Evolutionary conservation across 1,140 invertebrate genomes (phyloP), one percentile per base, ranked within the genome.

Genomic region (Tribolium castaneum): DNA sequence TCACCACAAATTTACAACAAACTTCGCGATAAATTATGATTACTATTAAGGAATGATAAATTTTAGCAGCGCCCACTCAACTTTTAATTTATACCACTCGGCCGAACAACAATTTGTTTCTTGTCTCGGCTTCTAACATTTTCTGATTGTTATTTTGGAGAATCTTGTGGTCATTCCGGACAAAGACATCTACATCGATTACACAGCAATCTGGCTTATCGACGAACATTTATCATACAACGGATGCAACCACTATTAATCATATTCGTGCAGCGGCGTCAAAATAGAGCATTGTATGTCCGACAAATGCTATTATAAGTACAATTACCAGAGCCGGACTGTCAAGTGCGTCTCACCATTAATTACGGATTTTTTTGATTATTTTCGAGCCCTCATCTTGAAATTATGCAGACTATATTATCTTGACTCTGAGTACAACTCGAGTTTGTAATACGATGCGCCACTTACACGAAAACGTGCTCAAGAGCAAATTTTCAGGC

Each of bases 371-470:
- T 16, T 56, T 56, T 16, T 14, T 14, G 70, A 70, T 14, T 35
- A 14, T 51, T 72, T 49, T 50, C 16, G 12, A 45, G 39, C 39
- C 39, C 39, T 45, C 19, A 49, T 50, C 50, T 45, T 51, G 71
- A 52, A 73, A 73, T 54, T 73, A 54, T 73, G 71, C 71, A 73
- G 49, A 51, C 45, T 50, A 54, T 34, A 73, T 54, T 73, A 52
- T 73, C 71, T 54, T 54, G 56, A 76, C 54, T 76, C 9, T n/a
- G 51, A 56, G 59, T 66, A 76, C 54, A 51, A 70, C 74, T 76
- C 54, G 74, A 76, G 74, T 66, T 51, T 35, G 74, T 76, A 76
- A 66, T 76, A 76, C 74, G 74, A 76, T 76, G 74, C 74, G 34
- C 12, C 74, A 76, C 74, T 76, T 66, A 62, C 49, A 66, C 39